Evolutionary conservation across 2,888 invertebrate species (phyloP).

Genomic region (Stegana nigrithorax): DNA sequence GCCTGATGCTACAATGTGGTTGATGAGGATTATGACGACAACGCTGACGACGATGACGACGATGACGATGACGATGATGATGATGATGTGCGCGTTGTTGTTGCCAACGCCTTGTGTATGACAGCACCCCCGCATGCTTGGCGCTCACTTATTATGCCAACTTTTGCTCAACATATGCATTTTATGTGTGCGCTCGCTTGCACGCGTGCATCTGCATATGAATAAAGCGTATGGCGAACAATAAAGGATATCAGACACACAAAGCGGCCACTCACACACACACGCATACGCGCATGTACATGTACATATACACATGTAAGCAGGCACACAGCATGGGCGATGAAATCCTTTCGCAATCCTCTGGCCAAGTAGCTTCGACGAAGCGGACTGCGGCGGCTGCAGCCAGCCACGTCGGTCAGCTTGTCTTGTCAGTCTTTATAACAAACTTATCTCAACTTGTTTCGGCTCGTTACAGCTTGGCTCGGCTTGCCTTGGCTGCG

Average conservation of each 20-base stretch:
- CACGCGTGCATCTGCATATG: constrained; percentile 6
- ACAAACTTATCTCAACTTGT: neutral
- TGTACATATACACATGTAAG: neutral
- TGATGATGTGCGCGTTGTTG: neutral
- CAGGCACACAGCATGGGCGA: neutral
- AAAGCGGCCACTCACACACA: too few species aligned
- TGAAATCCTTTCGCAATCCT: neutral
- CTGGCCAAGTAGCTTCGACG: too few species aligned
- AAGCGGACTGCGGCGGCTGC: neutral
- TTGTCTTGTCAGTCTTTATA: constrained; percentile 4
- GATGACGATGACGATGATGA: constrained; percentile 1
- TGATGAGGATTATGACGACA: neutral
- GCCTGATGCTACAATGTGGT: neutral
- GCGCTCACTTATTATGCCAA: too few species aligned
- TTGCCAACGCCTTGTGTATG: neutral
- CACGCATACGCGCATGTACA: neutral
- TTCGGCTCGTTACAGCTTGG: too few species aligned
- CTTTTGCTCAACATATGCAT: constrained; percentile 13
- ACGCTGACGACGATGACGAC: neutral
- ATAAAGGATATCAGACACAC: constrained; percentile 10
- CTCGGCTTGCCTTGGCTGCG: neutral
- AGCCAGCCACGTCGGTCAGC: neutral
- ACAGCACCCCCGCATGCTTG: neutral
- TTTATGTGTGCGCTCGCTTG: constrained; percentile 3
- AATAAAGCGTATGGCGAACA: constrained; percentile 12